Conservation (phyloP, 1,140 invertebrate genomes). For the Halesus radiatus region DNA sequence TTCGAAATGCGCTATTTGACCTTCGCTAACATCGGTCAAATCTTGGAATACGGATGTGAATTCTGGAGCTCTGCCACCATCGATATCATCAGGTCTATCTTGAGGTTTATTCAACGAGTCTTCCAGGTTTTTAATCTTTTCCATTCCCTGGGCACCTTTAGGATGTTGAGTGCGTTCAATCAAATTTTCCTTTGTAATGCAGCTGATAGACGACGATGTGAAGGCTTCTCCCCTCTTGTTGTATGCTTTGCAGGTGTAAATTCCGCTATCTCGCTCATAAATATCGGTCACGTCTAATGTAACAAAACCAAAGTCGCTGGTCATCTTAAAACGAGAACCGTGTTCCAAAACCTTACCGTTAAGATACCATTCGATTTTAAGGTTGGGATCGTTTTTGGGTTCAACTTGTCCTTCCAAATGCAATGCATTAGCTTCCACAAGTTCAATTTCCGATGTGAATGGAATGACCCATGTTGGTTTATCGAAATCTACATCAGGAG, state of each 20-base stretch:
- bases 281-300: conserved; percentile 90
- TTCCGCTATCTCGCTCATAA: conserved; percentile 94
- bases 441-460: conserved; percentile 82
- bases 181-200: conserved; percentile 84
- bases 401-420: conserved; percentile 95
- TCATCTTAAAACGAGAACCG: conserved; percentile 88
- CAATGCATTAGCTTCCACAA: conserved; percentile 91
- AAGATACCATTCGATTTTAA: conserved; percentile 95
- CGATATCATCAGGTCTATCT: conserved; percentile 76
- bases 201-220: conserved; percentile 90
- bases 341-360: conserved; percentile 90
- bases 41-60: conserved; percentile 91
- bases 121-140: conserved; percentile 92
- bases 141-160: conserved; percentile 90
- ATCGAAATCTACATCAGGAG: conserved; percentile 82
- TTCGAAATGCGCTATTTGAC: conserved; percentile 95
- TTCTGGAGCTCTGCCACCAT: conserved; percentile 85
- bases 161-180: conserved; percentile 93
- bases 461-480: conserved; percentile 92
- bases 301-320: conserved; percentile 93
- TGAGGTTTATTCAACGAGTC: conserved; percentile 84
- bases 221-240: conserved; percentile 92
- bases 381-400: conserved; percentile 96
- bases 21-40: conserved; percentile 85
- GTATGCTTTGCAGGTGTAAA: conserved; percentile 91